A percentile compares a stretch with the other conserved stretches of the same genome.
phyloP scores from a whole-genome alignment of 2,113 vertebrate species.

The Chunga burmeisteri region DNA sequence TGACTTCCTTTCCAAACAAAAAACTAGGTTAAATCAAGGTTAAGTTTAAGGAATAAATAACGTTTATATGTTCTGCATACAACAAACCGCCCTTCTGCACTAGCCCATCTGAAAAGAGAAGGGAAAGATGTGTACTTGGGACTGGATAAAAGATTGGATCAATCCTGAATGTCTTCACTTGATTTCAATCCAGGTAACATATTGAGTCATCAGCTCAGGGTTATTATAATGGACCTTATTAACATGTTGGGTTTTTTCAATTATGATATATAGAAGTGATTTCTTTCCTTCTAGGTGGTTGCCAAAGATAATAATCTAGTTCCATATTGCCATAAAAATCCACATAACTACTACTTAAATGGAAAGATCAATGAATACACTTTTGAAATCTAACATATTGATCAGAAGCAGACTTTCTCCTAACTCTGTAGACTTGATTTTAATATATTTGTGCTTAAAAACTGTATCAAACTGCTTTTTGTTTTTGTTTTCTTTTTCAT shows the following conservation, averaged over 20 bases:
- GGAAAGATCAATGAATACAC: not conserved
- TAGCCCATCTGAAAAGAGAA: not conserved
- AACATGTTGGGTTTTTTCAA: not conserved
- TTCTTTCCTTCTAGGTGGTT: not conserved
- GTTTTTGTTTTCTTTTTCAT: too few relatives aligned
- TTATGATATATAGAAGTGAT: not conserved
- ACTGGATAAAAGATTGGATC: not conserved
- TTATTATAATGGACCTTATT: not conserved
- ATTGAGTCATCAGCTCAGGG: not conserved
- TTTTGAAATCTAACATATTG: rapidly evolving
- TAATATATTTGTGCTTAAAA: not conserved
- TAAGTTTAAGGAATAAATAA: not conserved
- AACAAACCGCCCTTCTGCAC: not conserved
- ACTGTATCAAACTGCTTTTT: rapidly evolving
- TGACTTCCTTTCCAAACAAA: not conserved
- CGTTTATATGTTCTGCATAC: not conserved
- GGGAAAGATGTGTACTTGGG: not conserved
- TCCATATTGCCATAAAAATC: not conserved
- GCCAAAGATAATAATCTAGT: not conserved
- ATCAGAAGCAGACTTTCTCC: not conserved
- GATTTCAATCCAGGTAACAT: not conserved
- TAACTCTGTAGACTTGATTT: not conserved
- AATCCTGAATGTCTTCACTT: not conserved
- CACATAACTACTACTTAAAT: not conserved
- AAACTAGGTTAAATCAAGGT: not conserved